Base-by-base conservation (phyloP, 2,888 invertebrate species). In the Thera obeliscata region DNA sequence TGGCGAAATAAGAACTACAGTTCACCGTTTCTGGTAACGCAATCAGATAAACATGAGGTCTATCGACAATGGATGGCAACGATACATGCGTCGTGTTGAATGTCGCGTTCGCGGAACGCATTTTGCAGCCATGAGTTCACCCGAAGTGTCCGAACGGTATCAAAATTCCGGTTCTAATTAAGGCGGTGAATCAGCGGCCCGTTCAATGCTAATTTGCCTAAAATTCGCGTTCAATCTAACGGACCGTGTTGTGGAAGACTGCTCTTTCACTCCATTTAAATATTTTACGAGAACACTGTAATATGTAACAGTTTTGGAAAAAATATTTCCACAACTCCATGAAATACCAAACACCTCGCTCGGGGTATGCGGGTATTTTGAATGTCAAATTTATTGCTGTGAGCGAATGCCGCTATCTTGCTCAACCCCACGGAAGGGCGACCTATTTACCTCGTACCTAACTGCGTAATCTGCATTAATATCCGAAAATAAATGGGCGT, bases 111-210 rank as follows among this genome's bases (percentile, higher is more conserved):
- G 85, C 77, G 78, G 89, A 90, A 91, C 83, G 82, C 83, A 83
- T 87, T 86, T 81, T 76, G 82, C 83, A 83, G 81, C 80, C 81
- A 81, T 78, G 80, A 82, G 78, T 78, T 82, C 79, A 76, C 72
- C 76, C 82, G 81, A 83, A 86, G 78, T 80, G 80, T 81, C 83
- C 78, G 78, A 88, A 89, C 89, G 86, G 86, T 87, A 87, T 82
- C 78, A 81, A 78, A 81, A 89, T 87, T 86, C 87, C 88, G 87
- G 86, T 88, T 87, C 87, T 87, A 90, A 90, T 90, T 91, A 89
- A 87, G 88, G 80, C 79, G 76, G 79, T 90, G 89, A 91, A 84
- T 90, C 90, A 90, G 79, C 80, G 77, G 78, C 78, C 79, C 76
- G 77, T 72, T 81, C 74, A 74, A 78, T 85, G 83, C 81, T 86